phyloP scores from a whole-genome alignment of 2,888 invertebrate genomes.

The Caenorhabditis sp. region DNA sequence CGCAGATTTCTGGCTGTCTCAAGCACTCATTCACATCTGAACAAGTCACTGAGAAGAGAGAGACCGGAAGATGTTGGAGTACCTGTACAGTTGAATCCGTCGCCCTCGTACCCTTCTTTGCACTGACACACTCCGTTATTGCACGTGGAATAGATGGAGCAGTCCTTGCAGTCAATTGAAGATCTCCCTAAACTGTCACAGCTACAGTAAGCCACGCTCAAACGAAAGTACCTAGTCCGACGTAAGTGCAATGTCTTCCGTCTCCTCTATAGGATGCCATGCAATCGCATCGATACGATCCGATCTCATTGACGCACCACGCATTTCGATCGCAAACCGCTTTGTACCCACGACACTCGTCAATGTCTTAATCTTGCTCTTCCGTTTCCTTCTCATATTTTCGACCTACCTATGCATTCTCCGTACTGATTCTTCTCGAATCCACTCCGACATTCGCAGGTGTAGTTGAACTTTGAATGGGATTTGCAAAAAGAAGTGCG shows the following conservation, averaged over 20 bases:
- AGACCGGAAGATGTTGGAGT: no score
- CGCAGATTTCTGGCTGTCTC: constrained; percentile 67
- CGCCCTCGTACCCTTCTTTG: constrained; percentile 71
- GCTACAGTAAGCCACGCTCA: neutral
- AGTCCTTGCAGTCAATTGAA: constrained; percentile 71
- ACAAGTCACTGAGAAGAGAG: no score
- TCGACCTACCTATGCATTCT: constrained; percentile 70
- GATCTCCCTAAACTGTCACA: constrained; percentile 61
- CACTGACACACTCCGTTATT: constrained; percentile 74
- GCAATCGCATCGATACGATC: constrained; percentile 71
- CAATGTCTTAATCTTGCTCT: constrained; percentile 65
- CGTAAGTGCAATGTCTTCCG: constrained; percentile 72
- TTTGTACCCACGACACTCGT: constrained; percentile 71
- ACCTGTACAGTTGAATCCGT: constrained; percentile 77
- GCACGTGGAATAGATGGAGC: constrained; percentile 69
- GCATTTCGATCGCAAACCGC: constrained; percentile 73
- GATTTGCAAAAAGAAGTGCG: constrained; percentile 74
- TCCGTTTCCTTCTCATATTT: neutral
- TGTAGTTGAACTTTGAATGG: constrained; percentile 74
- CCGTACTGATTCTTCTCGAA: constrained; percentile 69
- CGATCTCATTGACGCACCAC: constrained; percentile 74
- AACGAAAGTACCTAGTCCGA: constrained; percentile 76
- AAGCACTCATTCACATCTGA: constrained; percentile 77
- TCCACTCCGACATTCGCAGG: constrained; percentile 74
- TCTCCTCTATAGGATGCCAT: constrained; percentile 75